Conservation (phyloP, 2,888 invertebrate species). For the Netelia inedita region DNA sequence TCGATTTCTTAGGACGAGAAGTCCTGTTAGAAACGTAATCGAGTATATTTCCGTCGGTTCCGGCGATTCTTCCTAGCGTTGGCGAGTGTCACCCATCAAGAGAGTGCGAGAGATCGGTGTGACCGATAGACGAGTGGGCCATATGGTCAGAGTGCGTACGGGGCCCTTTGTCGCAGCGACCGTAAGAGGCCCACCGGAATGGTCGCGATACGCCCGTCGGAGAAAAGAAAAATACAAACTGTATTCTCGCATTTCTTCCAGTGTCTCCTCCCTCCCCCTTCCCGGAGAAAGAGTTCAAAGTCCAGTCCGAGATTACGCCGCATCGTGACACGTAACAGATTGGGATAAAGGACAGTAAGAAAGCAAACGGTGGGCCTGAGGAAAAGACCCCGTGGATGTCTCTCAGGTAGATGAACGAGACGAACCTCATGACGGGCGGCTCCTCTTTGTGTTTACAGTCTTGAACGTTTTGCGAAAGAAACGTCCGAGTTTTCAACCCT, state of each 20-base stretch:
- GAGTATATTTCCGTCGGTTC: neutral
- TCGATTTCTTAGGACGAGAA: neutral
- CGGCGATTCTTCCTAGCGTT: slow-evolving; percentile 42
- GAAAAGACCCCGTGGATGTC: neutral
- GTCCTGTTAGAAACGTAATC: neutral
- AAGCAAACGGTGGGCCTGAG: slow-evolving; percentile 40
- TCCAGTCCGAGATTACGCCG: slow-evolving; percentile 65
- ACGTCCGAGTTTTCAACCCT: neutral
- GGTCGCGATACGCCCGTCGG: slow-evolving; percentile 66
- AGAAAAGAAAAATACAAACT: slow-evolving; percentile 4
- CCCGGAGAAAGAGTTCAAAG: slow-evolving; percentile 62
- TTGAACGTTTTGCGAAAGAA: neutral
- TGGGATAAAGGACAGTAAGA: slow-evolving; percentile 65
- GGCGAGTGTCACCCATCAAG: slow-evolving; percentile 76
- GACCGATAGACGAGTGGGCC: slow-evolving; percentile 73
- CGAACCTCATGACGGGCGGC: slow-evolving; percentile 29
- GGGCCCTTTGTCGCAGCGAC: slow-evolving; percentile 71
- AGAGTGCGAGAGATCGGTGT: slow-evolving; percentile 70
- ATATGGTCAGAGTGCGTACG: slow-evolving; percentile 64
- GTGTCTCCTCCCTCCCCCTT: neutral
- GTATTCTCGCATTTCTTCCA: slow-evolving; percentile 54
- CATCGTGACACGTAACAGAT: slow-evolving; percentile 73
- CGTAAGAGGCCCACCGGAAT: slow-evolving; percentile 37
- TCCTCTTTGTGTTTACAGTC: slow-evolving; percentile 50
- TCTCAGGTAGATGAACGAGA: slow-evolving; percentile 12